phyloP scores from a whole-genome alignment of 2,797 vertebrate species.

The Darevskia mixta region DNA sequence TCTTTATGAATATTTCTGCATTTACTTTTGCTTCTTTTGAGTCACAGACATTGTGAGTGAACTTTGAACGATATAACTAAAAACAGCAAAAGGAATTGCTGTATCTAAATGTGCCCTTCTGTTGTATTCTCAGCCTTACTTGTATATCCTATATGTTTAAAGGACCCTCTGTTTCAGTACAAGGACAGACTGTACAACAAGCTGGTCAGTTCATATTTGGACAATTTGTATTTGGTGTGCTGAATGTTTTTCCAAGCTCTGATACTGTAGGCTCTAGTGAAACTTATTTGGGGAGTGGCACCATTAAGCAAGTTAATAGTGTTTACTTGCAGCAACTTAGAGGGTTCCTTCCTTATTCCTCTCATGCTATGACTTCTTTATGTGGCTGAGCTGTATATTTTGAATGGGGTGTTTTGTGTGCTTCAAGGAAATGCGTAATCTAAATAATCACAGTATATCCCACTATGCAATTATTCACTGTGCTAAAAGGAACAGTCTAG shows the following conservation, averaged over 20 bases:
- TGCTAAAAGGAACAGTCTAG: conserved; percentile 43
- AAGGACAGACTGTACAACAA: background rate
- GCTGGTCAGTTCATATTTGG: conserved; percentile 18
- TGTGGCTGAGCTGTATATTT: background rate
- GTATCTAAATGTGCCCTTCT: background rate
- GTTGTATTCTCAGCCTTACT: rapidly evolving
- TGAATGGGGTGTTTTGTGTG: conserved; percentile 31
- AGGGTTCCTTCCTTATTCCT: background rate
- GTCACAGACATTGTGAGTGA: background rate
- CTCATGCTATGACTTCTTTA: background rate
- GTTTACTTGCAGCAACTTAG: background rate
- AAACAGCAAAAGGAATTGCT: background rate
- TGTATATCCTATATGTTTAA: rapidly evolving
- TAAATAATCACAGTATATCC: conserved; percentile 61
- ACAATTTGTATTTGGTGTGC: background rate
- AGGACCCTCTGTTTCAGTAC: rapidly evolving
- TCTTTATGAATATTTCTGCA: background rate
- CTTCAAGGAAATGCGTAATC: conserved; percentile 47
- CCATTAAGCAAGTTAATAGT: background rate
- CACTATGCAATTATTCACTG: conserved; percentile 48
- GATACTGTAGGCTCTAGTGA: conserved; percentile 33
- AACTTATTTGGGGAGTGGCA: conserved; percentile 44
- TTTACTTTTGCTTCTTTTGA: background rate
- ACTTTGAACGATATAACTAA: background rate
- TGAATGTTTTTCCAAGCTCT: conserved; percentile 32